Percentiles rank a stretch among this genome's conserved stretches.
These are phyloP conservation scores for Orestias chungarensis DNA, from an alignment of 2,797 vertebrate species.

Conservation along the genomic window DNA sequence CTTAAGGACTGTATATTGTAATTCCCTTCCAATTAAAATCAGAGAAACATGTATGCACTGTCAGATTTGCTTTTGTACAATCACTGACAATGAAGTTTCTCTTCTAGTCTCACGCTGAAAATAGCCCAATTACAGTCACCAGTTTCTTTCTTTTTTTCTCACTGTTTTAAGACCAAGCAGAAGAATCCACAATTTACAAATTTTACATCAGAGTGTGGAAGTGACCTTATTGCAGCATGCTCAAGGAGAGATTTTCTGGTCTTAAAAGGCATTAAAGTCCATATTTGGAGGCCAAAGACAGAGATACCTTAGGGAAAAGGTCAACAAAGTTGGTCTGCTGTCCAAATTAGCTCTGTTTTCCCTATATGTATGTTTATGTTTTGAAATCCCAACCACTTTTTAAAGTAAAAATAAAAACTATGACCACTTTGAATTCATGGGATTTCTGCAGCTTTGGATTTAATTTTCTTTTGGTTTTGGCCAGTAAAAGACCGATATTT, in stretches of 20 bases:
- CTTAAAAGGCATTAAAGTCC: not conserved
- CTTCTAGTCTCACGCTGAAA: not conserved
- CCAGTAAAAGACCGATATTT: not conserved
- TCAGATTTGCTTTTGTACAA: not conserved
- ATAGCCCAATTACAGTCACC: not conserved
- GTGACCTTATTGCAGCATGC: not conserved
- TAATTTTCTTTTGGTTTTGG: not conserved
- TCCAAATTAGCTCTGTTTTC: not conserved
- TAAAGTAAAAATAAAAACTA: not conserved
- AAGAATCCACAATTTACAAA: not conserved
- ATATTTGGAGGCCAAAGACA: not conserved
- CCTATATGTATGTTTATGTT: not conserved
- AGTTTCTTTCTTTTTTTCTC: too few species aligned
- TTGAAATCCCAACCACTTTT: not conserved
- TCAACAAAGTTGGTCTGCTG: not conserved
- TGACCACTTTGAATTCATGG: not conserved
- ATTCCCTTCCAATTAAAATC: not conserved
- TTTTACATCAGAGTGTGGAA: not conserved
- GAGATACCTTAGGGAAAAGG: not conserved
- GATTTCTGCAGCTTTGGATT: not conserved
- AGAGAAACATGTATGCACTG: not conserved
- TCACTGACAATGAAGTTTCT: too few species aligned
- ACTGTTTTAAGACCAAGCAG: not conserved
- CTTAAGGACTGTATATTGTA: not conserved
- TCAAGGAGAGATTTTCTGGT: not conserved